phyloP scores from a whole-genome alignment of 2,797 vertebrate genomes.

The Hyperoplus immaculatus region DNA sequence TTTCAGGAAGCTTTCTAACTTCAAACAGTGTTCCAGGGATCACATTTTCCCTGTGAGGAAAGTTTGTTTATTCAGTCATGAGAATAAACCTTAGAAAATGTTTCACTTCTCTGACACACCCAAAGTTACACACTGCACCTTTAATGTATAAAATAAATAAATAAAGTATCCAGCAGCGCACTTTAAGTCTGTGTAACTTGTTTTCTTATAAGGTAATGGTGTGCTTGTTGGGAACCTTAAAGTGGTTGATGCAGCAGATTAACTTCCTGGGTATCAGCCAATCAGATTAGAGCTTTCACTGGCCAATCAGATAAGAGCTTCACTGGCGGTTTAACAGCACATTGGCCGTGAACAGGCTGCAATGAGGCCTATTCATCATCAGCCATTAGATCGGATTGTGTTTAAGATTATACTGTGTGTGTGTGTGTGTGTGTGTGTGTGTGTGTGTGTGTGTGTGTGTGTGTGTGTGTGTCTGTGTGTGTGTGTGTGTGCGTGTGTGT shows the following conservation, averaged over 20 bases:
- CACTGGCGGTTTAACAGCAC: slow-evolving; percentile 63
- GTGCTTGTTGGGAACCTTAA: neutral
- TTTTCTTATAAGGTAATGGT: too few species aligned
- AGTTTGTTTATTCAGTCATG: too few species aligned
- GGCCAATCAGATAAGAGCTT: slow-evolving; percentile 15
- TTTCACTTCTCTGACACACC: too few species aligned
- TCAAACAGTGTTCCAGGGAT: too few species aligned
- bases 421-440: slow-evolving; percentile 12
- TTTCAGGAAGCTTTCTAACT: too few species aligned
- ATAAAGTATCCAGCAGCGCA: too few species aligned
- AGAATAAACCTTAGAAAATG: too few species aligned
- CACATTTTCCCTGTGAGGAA: too few species aligned
- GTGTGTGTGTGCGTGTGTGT: neutral
- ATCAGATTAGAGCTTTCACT: slow-evolving; percentile 67
- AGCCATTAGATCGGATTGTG: slow-evolving; percentile 56
- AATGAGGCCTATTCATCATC: slow-evolving; percentile 64
- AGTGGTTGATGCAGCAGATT: slow-evolving; percentile 24
- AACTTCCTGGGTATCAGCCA: slow-evolving; percentile 63
- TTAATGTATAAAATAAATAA: too few species aligned
- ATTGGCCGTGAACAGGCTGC: slow-evolving; percentile 76
- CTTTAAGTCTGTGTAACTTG: too few species aligned
- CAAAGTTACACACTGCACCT: too few species aligned
- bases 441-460: slow-evolving; percentile 6
- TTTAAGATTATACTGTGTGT: slow-evolving; percentile 38
- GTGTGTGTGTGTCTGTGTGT: slow-evolving; percentile 2